Percentiles rank a stretch among this genome's conserved stretches.
Evolutionary conservation across 2,888 invertebrate species (phyloP).

Genomic region (Drosophila flavopinicola): DNA sequence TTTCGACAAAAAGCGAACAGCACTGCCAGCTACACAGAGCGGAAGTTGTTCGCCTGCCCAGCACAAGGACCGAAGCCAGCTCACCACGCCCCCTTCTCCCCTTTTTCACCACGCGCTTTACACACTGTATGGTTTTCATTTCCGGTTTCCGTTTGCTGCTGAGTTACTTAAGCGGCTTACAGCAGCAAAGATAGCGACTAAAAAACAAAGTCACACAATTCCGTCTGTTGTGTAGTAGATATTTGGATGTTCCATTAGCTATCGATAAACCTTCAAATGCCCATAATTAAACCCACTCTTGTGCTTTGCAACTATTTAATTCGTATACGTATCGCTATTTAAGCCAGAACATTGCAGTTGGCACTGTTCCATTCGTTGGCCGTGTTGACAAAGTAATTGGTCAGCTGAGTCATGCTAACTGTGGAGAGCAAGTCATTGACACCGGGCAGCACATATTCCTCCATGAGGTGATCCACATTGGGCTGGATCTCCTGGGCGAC

Average conservation of each 20-base stretch:
- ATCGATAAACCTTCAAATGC: background rate
- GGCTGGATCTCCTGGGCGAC: constrained; percentile 57
- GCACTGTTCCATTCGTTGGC: constrained; percentile 39
- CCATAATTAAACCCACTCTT: background rate
- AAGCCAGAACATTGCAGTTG: constrained; percentile 39
- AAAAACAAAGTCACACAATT: constrained; percentile 14
- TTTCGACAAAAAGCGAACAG: constrained; percentile 23
- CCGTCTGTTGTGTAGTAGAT: background rate
- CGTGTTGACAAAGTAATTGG: constrained; percentile 12
- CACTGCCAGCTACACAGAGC: constrained; percentile 39
- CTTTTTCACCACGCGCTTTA: constrained; percentile 42
- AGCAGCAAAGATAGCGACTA: constrained; percentile 33
- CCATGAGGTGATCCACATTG: constrained; percentile 24
- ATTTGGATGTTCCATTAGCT: background rate
- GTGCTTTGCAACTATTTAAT: constrained; percentile 4
- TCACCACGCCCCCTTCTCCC: background rate
- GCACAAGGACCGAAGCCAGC: constrained; percentile 28
- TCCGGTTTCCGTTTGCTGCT: constrained; percentile 75
- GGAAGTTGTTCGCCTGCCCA: constrained; percentile 64
- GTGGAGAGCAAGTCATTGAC: constrained; percentile 43
- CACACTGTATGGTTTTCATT: constrained; percentile 78
- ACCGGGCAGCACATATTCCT: constrained; percentile 28
- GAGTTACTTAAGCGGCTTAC: constrained; percentile 80
- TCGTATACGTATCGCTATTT: background rate
- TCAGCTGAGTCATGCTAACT: constrained; percentile 44